phyloP scores from a whole-genome alignment of 2,888 invertebrate species.

The Leptopilina drosophilae region DNA sequence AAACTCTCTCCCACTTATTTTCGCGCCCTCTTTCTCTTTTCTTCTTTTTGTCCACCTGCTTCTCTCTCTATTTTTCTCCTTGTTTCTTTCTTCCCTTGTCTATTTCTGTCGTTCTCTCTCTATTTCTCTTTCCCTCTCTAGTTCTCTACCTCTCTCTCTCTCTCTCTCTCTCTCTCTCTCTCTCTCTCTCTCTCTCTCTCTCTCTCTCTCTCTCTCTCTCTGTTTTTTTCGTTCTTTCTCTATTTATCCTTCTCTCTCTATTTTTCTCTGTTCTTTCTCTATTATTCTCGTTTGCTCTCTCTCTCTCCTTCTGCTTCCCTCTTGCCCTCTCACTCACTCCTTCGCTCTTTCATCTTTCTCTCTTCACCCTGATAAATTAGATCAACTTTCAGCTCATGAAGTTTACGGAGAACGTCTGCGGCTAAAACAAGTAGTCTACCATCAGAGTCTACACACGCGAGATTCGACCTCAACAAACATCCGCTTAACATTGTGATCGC shows the following conservation, averaged over 20 bases:
- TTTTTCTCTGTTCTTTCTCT: constrained; percentile 25
- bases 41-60: constrained; percentile 6
- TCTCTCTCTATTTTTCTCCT: constrained; percentile 42
- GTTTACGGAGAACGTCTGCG: constrained; percentile 41
- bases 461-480: constrained; percentile 2
- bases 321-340: constrained; percentile 32
- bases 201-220: constrained; percentile 25
- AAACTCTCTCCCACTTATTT: constrained; percentile 34
- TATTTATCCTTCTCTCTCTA: constrained; percentile 37
- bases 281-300: constrained; percentile 24
- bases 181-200: constrained; percentile 29
- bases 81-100: constrained; percentile 39
- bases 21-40: constrained; percentile 32
- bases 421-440: constrained; percentile 36
- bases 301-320: constrained; percentile 5
- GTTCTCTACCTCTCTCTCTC: constrained; percentile 41
- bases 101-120: constrained; percentile 41
- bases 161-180: constrained; percentile 42
- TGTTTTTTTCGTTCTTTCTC: constrained; percentile 34
- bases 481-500: background rate
- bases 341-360: constrained; percentile 39
- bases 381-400: constrained; percentile 49
- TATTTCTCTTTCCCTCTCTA: background rate
- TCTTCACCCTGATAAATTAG: constrained; percentile 39
- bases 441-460: constrained; percentile 1